phyloP scores from a whole-genome alignment of 2,888 invertebrate species.

The Strigamia crassipes region DNA sequence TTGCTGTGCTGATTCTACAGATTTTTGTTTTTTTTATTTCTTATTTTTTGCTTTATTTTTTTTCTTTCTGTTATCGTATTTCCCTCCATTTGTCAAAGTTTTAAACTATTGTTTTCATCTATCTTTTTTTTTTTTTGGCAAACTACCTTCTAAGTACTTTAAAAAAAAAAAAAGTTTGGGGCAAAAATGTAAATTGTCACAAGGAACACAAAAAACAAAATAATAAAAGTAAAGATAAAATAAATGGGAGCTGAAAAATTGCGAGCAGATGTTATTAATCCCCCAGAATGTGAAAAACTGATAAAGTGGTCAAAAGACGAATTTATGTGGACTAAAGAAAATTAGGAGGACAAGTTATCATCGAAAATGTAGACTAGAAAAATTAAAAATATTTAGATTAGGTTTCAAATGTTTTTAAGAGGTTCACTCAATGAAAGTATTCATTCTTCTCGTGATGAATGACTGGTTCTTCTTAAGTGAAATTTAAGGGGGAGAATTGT shows the following conservation, averaged over 20 bases:
- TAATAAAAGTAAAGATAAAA: conserved; percentile 2
- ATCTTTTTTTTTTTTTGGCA: conserved; percentile 15
- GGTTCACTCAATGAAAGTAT: conserved; percentile 8
- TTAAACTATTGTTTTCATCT: conserved; percentile 40
- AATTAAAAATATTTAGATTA: conserved; percentile 22
- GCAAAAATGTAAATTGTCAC: background rate
- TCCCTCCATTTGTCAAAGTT: conserved; percentile 4
- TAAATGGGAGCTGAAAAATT: background rate
- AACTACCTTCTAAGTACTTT: background rate
- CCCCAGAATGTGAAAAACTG: background rate
- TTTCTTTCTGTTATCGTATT: conserved; percentile 37
- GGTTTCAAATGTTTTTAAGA: background rate
- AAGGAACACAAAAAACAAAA: conserved; percentile 24
- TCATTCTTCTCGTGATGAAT: background rate
- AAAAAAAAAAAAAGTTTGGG: background rate
- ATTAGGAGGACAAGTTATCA: conserved; percentile 1
- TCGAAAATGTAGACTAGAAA: background rate
- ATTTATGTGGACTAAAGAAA: conserved; percentile 35
- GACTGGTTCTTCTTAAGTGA: background rate
- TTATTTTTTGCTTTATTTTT: background rate
- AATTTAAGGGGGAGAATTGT: background rate
- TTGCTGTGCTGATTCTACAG: conserved; percentile 36
- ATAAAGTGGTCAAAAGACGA: conserved; percentile 14
- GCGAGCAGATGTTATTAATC: conserved; percentile 20
- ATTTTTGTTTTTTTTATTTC: background rate